These are phyloP conservation scores for Chrosomus eos DNA, from an alignment of 2,797 vertebrate species.

Conservation along the genomic window DNA sequence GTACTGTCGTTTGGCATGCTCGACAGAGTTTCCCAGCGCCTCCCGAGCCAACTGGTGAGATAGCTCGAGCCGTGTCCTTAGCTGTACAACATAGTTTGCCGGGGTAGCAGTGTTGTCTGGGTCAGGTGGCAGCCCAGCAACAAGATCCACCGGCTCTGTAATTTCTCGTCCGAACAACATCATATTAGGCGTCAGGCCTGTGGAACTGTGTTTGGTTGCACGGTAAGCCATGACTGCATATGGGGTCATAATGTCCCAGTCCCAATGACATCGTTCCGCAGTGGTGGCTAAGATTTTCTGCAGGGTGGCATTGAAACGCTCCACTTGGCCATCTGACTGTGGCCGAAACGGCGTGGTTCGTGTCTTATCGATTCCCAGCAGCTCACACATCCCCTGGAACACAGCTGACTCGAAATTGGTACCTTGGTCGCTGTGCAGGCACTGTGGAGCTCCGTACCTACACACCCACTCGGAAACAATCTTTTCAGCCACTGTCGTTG, in stretches of 20 bases:
- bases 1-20: too few relatives aligned
- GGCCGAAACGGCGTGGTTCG: conserved; percentile 33
- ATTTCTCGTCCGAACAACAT: conserved; percentile 44
- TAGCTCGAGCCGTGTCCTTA: too few relatives aligned
- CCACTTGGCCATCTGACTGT: conserved; percentile 32
- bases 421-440: too few relatives aligned
- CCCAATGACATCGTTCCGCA: conserved; percentile 51
- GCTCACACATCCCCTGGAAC: not conserved
- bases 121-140: conserved; percentile 9
- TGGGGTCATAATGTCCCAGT: conserved; percentile 51
- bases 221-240: conserved; percentile 57
- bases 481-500: too few relatives aligned
- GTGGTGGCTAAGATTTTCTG: conserved; percentile 41
- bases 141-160: conserved; percentile 32
- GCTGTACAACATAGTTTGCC: too few relatives aligned
- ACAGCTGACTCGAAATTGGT: too few relatives aligned
- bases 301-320: conserved; percentile 33
- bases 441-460: too few relatives aligned
- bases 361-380: conserved; percentile 52
- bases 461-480: too few relatives aligned
- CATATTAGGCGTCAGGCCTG: conserved; percentile 35
- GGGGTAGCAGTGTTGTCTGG: not conserved
- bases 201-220: conserved; percentile 45
- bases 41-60: too few relatives aligned
- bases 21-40: too few relatives aligned